Base-by-base conservation (phyloP, 2,888 invertebrate genomes). In the Ditula angustiorana region DNA sequence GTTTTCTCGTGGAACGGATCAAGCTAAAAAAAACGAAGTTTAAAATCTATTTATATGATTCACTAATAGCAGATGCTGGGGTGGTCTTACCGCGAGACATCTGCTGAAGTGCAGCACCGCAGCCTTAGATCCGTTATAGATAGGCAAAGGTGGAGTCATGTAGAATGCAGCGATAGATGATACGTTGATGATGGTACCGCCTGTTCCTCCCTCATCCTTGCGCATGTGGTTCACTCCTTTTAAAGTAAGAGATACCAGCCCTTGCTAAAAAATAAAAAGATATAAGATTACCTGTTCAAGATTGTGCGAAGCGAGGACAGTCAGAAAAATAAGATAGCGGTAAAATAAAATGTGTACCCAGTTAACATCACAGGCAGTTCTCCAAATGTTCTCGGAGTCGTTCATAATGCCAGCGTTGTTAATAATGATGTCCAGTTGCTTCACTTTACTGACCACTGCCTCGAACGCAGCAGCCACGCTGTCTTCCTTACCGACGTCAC, bases 41-140 rank as follows among this genome's bases (percentile, higher is more conserved):
- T 5, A 26, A 26, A 26, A 26, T 5, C n/a, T n/a, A n/a, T n/a
- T n/a, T n/a, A n/a, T n/a, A n/a, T n/a, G n/a, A n/a, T n/a, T n/a
- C n/a, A 26, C 3, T 26, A 26, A 5, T 5, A 5, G 26, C 4
- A 26, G 5, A 26, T 26, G 26, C 4, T 26, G 26, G 26, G 26
- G 3, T 37, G 7, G 5, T 16, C 77, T 75, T 72, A 87, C 88
- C 33, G 83, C 83, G 56, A 88, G 70, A 30, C 85, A 83, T 3
- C 85, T 78, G 0, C 86, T 86, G 61, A 88, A 88, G 70, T 86
- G 84, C 3, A 88, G 77, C 13, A 88, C 82, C 46, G 85, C 87
- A n/a, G 82, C 83, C 67, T 88, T 88, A 10, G 87, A 82, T 3
- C 86, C 80, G 1, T 84, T 82, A 69, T 88, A 88, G 0, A 87